Conservation (phyloP, 2,113 vertebrate species). For the Phaethornis superciliosus region DNA sequence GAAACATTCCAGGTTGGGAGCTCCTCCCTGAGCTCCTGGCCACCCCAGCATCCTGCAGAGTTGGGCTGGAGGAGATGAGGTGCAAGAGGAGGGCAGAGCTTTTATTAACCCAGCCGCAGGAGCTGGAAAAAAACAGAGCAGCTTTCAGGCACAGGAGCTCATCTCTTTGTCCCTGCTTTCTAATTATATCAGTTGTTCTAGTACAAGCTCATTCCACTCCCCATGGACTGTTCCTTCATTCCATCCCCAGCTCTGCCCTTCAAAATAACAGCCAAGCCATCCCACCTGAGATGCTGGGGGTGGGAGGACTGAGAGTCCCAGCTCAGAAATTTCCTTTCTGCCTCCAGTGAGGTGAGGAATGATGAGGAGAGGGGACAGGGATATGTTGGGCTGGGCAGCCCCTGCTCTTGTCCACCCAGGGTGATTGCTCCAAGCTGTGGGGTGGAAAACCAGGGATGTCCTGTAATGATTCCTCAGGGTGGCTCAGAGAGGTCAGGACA, state of each 20-base stretch:
- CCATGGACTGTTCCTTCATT: background rate
- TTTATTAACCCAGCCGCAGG: slow-evolving; percentile 33
- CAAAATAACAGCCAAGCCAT: background rate
- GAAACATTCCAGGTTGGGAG: background rate
- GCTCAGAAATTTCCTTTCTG: background rate
- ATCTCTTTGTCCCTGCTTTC: slow-evolving; percentile 46
- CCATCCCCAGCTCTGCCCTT: slow-evolving; percentile 9
- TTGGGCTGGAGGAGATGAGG: background rate
- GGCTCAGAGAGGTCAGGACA: background rate
- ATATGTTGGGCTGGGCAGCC: rapidly evolving
- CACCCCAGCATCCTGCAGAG: background rate
- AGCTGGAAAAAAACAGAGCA: slow-evolving; percentile 17
- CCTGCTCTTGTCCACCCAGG: background rate
- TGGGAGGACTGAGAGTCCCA: background rate
- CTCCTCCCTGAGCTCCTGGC: background rate
- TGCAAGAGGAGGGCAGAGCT: background rate
- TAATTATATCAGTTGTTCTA: slow-evolving; percentile 60
- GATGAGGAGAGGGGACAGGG: background rate
- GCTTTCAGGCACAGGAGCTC: background rate
- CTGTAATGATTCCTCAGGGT: background rate
- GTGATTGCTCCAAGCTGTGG: background rate
- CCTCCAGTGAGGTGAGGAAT: background rate
- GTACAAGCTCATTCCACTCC: slow-evolving; percentile 8
- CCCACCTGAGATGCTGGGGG: background rate
- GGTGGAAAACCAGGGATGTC: background rate